Evolutionary conservation across 1,140 invertebrate genomes (phyloP), one percentile per base, ranked within the genome.

Genomic region (Lanistes nyassanus): DNA sequence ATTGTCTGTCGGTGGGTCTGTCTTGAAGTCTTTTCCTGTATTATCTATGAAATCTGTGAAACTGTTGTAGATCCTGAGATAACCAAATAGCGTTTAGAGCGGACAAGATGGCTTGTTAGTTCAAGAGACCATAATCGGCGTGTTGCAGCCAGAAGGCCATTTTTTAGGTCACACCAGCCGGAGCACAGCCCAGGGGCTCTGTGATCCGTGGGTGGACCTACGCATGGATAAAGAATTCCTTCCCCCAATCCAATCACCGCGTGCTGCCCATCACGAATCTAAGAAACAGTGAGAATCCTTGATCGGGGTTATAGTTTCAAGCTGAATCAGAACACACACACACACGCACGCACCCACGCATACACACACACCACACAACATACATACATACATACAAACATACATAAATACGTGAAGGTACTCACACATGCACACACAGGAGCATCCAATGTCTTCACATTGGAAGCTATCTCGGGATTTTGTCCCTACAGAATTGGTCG

Each of bases 161-260:
- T 62, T 62, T 16, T 79, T 76, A 23, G 76, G 75, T 3, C 81
- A 80, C 71, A 47, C 75, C 23, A 85, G 79, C 58, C 60, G 86
- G 26, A 74, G 65, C 26, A 87, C 86, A n/a, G 85, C 85, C 3
- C 75, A 82, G 19, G 85, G 83, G 7, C 79, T 87, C 26, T 79
- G 67, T 75, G 86, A 87, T 51, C 86, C 86, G 0, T 83, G 83
- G 83, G 67, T 79, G 3, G 84, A 84, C 74, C 76, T 83, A 3
- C 34, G 71, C 3, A 86, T 86, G 82, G 85, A 86, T 78, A 53
- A 69, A 1, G 72, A 80, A 23, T 37, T 84, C 37, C 72, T 82
- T 19, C 83, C 84, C 11, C 72, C 70, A 6, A 74, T 86, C n/a
- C 58, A 76, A 39, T 58, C 56, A 26, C 47, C 76, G 34, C 66